Conservation (phyloP, 2,888 invertebrate species). For the Metallyticus violacea region DNA sequence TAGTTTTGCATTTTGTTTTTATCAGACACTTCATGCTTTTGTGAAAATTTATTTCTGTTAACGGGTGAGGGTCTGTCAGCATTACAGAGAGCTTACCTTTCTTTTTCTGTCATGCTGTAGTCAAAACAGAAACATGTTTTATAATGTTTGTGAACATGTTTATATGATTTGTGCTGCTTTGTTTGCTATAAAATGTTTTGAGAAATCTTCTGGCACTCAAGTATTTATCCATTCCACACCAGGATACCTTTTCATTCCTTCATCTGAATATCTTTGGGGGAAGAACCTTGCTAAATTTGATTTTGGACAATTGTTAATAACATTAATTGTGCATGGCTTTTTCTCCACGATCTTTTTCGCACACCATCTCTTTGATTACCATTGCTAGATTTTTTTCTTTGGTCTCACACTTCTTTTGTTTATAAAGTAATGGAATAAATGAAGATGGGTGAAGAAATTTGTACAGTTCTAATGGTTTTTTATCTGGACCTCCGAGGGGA, state of each 20-base stretch:
- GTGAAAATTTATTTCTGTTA: no score
- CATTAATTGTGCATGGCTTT: conserved; percentile 31
- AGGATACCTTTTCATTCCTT: background rate
- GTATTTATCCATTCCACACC: conserved; percentile 9
- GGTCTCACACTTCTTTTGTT: background rate
- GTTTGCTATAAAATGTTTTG: background rate
- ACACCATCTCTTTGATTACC: conserved; percentile 22
- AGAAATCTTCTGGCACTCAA: conserved; percentile 30
- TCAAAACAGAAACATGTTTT: background rate
- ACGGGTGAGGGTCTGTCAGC: background rate
- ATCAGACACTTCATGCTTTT: background rate
- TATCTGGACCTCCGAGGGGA: conserved; percentile 21
- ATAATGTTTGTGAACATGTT: background rate
- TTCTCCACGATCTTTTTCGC: conserved; percentile 27
- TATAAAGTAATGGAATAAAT: background rate
- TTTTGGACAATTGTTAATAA: background rate
- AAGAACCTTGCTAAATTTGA: background rate
- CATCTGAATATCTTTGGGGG: background rate
- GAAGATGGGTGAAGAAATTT: background rate
- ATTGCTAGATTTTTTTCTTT: background rate
- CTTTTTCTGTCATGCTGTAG: background rate
- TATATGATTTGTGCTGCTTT: background rate
- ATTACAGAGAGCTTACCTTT: background rate
- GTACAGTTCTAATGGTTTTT: background rate
- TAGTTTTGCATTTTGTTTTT: background rate